Evolutionary conservation across 2,797 vertebrate genomes (phyloP).

Genomic region (Enteromius thamalakanensis): DNA sequence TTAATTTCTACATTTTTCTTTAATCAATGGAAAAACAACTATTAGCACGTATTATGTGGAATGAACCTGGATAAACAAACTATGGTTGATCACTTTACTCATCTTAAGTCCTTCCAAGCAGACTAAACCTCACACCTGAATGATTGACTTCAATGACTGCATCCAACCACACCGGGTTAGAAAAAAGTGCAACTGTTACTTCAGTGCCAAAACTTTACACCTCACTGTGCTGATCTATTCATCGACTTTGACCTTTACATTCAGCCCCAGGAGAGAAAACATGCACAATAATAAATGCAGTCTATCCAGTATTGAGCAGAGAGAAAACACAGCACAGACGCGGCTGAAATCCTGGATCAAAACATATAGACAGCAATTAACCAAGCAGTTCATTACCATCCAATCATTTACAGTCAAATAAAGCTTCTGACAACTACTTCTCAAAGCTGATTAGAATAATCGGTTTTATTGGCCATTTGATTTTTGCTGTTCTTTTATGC

Average conservation of each 20-base stretch:
- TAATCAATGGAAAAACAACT: neutral
- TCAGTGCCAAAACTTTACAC: neutral
- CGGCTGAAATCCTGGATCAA: neutral
- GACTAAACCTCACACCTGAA: neutral
- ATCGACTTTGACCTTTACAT: conserved; percentile 28
- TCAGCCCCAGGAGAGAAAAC: neutral
- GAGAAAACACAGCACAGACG: neutral
- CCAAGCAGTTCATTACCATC: neutral
- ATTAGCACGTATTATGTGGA: neutral
- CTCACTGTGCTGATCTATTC: conserved; percentile 18
- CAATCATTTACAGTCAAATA: conserved; percentile 9
- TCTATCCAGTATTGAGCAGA: neutral
- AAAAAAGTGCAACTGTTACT: neutral
- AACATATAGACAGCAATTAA: conserved; percentile 19
- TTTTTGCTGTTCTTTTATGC: conserved; percentile 8
- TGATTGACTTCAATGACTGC: neutral
- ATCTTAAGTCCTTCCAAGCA: neutral
- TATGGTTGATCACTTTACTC: neutral
- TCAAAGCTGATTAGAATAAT: conserved; percentile 9
- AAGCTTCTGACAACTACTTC: neutral
- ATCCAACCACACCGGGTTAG: neutral
- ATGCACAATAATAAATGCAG: neutral
- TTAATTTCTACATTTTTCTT: neutral
- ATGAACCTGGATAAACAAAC: neutral
- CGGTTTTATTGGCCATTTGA: neutral